Percentiles rank a stretch among this genome's conserved stretches.
These are phyloP conservation scores for Diceros bicornis DNA, from an alignment of 2,797 vertebrate genomes.

Conservation along the genomic window DNA sequence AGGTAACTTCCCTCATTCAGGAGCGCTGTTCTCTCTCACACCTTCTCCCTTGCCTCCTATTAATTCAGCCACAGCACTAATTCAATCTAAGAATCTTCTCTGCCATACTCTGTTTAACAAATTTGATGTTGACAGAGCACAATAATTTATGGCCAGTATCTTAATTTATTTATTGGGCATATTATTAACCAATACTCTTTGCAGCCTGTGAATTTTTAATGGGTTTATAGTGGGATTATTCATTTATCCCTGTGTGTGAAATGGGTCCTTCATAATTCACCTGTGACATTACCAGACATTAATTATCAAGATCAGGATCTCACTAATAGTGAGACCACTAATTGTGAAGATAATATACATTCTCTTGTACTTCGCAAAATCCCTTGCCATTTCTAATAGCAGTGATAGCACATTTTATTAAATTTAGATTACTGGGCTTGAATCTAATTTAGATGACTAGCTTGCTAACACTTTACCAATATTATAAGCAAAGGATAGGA, in stretches of 20 bases:
- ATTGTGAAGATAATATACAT: slow-evolving; percentile 81
- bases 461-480: slow-evolving; percentile 66
- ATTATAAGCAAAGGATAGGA: slow-evolving; percentile 17
- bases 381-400: not conserved
- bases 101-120: slow-evolving; percentile 77
- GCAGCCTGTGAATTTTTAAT: slow-evolving; percentile 83
- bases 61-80: slow-evolving; percentile 77
- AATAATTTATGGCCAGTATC: slow-evolving; percentile 86
- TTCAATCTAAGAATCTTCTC: slow-evolving; percentile 72
- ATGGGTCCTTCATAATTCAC: slow-evolving; percentile 83
- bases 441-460: slow-evolving; percentile 52
- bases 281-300: slow-evolving; percentile 83
- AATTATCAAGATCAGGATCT: slow-evolving; percentile 82
- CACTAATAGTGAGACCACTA: slow-evolving; percentile 79
- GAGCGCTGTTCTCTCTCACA: not conserved
- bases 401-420: slow-evolving; percentile 20
- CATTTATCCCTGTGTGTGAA: slow-evolving; percentile 83
- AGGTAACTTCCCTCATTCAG: not conserved
- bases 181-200: slow-evolving; percentile 88
- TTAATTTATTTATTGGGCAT: slow-evolving; percentile 88
- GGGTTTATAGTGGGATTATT: slow-evolving; percentile 84
- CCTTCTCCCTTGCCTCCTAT: slow-evolving; percentile 10
- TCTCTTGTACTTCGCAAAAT: slow-evolving; percentile 68
- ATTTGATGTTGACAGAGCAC: slow-evolving; percentile 81
- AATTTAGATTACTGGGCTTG: not conserved